A percentile compares a stretch with the other conserved stretches of the same genome.
phyloP scores from a whole-genome alignment of 2,113 vertebrate species.

The Rallus limicola region DNA sequence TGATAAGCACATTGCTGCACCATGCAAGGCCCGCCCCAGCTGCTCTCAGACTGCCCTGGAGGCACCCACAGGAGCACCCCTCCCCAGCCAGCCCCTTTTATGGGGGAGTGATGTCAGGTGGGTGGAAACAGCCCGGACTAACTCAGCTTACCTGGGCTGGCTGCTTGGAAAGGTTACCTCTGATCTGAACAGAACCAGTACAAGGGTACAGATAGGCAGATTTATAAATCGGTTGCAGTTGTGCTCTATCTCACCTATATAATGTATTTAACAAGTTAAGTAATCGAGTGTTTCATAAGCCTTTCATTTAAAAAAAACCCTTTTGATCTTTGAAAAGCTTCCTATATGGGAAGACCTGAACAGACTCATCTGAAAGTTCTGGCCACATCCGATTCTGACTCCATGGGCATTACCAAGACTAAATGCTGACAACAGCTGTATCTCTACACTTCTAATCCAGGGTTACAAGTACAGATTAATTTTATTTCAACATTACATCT shows the following conservation, averaged over 20 bases:
- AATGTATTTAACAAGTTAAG: not conserved
- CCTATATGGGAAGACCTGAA: not conserved
- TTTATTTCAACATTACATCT: not conserved
- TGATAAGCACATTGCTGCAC: too few species aligned
- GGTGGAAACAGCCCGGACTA: too few species aligned
- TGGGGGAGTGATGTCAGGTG: too few species aligned
- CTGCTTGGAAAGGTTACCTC: too few species aligned
- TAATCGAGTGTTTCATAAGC: not conserved
- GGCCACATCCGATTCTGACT: not conserved
- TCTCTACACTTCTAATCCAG: not conserved
- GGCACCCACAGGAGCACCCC: too few species aligned
- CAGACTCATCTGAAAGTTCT: not conserved
- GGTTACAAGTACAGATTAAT: not conserved
- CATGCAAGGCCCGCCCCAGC: too few species aligned
- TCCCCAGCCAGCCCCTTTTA: too few species aligned
- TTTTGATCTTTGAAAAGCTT: not conserved
- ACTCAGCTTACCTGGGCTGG: too few species aligned
- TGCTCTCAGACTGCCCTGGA: too few species aligned
- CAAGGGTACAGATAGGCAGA: not conserved
- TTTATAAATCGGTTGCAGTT: not conserved
- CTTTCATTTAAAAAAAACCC: not conserved
- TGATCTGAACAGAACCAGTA: too few species aligned
- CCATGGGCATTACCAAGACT: not conserved
- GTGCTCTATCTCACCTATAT: not conserved
- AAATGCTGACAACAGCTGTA: not conserved